A percentile compares a stretch with the other conserved stretches of the same genome.
Conservation (phyloP, 2,113 vertebrate species). For the Stegastes partitus region DNA sequence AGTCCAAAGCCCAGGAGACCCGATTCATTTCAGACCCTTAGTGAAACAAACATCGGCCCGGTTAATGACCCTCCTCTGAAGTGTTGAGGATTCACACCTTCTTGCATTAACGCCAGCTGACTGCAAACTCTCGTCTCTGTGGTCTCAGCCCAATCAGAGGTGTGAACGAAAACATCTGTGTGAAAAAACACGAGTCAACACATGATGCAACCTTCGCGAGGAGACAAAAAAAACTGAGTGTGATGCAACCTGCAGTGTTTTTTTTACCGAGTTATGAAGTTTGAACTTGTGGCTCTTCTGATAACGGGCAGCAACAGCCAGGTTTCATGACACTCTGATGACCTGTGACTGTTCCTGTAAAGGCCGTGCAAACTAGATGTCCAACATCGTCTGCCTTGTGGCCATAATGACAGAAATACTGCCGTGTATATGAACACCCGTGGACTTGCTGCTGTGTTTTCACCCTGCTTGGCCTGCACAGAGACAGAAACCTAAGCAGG, state of each 20-base stretch:
- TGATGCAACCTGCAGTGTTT: slow-evolving; percentile 16
- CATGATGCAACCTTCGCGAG: background rate
- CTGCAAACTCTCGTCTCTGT: slow-evolving; percentile 4
- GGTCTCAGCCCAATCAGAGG: slow-evolving; percentile 43
- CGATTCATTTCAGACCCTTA: background rate
- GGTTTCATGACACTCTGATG: background rate
- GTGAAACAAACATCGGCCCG: slow-evolving; percentile 17
- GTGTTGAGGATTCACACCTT: slow-evolving; percentile 52
- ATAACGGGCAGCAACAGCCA: background rate
- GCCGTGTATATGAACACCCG: no score
- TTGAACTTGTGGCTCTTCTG: background rate
- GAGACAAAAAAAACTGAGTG: background rate
- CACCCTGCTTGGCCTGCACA: no score
- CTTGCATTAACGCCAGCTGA: background rate
- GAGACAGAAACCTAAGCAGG: no score
- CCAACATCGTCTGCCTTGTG: no score
- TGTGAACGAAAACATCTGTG: slow-evolving; percentile 43
- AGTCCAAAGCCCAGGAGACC: background rate
- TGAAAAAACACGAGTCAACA: background rate
- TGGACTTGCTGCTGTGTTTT: no score
- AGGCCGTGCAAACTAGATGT: no score
- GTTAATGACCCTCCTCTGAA: slow-evolving; percentile 20
- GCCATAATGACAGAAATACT: no score
- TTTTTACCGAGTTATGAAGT: background rate
- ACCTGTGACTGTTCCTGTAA: no score